Evolutionary conservation across 1,140 invertebrate genomes (phyloP), one percentile per base, ranked within the genome.

Genomic region (Calosoma granatense): DNA sequence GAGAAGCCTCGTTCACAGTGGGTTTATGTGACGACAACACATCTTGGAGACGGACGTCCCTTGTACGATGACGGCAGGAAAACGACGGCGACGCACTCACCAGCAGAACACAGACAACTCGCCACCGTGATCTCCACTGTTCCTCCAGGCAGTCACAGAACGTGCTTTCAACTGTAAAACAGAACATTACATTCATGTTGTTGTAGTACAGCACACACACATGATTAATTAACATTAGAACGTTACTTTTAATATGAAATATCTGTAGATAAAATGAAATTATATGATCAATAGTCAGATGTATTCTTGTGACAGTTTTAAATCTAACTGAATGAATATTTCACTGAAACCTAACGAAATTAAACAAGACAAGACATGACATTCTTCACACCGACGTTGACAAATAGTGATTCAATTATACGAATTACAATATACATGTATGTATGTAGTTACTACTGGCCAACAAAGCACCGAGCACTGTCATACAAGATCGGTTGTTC

Each of bases 91-190:
- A 54, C 19, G 12, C 26, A n/a, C 20, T 85, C 82, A 86, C 84
- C 85, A 87, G 70, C 84, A 86, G 70, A 82, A 85, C 36, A 87
- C 83, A 58, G 83, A 84, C 58, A 85, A 75, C 70, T 86, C 84
- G 30, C 81, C 83, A 56, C 81, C 81, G 68, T 82, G 81, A 65
- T 82, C 81, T 58, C 76, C 79, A 62, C 77, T 77, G 65, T 83
- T 81, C 66, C 83, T 76, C 84, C 83, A 86, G 61, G 77, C 78
- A 61, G 79, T 82, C 67, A 81, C 81, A 57, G 79, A 77, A 59
- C 81, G 76, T 63, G 84, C 79, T 71, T 85, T 85, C 72, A 86
- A 67, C 84, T 87, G 78, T n/a, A 81, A 82, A 51, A 59, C 41
- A 60, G 26, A 59, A 53, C n/a, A 36, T 36, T 36, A 36, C 6